Base-by-base conservation (phyloP, 1,140 invertebrate species). In the Wasmannia auropunctata region DNA sequence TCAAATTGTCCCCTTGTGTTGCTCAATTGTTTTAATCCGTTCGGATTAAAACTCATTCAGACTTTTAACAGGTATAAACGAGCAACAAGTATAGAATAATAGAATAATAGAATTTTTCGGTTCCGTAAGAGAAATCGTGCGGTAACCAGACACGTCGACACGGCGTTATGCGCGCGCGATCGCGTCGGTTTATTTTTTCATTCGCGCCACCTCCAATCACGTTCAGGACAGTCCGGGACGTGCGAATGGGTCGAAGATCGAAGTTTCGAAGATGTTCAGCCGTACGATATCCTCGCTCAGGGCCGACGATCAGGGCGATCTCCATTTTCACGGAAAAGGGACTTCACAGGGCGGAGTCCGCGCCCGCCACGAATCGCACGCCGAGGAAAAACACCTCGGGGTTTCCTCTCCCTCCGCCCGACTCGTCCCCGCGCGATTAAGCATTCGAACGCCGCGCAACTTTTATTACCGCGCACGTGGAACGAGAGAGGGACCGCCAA, bases 261-360 rank as follows among this genome's bases (percentile, higher is more conserved):
- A 89, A 90, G 43, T 69, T 87, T 90, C 88, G 79, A 74, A 86
- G 88, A 58, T 51, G 60, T 51, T 19, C 19, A n/a, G 31, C n/a
- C 75, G 19, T n/a, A n/a, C n/a, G n/a, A n/a, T n/a, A n/a, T n/a
- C n/a, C n/a, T n/a, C n/a, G n/a, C n/a, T n/a, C 60, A 62, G 58
- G 75, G 46, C 37, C 88, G 54, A 89, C 72, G 67, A 90, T n/a
- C 63, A 69, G 74, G 62, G 69, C 60, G 75, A 70, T 72, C 54
- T 37, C 72, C 72, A 83, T 76, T 81, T 72, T 56, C 58, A 22
- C 74, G 72, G 14, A 79, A 88, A n/a, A 87, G 90, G 92, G 91
- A 91, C 93, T 93, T 93, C 89, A n/a, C n/a, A 22, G 40, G 4
- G 40, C 90, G 91, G 91, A 87, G 90, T 93, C n/a, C 86, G 90